Evolutionary conservation across 2,797 vertebrate genomes (phyloP).

Genomic region (Cirrhinus mrigala): DNA sequence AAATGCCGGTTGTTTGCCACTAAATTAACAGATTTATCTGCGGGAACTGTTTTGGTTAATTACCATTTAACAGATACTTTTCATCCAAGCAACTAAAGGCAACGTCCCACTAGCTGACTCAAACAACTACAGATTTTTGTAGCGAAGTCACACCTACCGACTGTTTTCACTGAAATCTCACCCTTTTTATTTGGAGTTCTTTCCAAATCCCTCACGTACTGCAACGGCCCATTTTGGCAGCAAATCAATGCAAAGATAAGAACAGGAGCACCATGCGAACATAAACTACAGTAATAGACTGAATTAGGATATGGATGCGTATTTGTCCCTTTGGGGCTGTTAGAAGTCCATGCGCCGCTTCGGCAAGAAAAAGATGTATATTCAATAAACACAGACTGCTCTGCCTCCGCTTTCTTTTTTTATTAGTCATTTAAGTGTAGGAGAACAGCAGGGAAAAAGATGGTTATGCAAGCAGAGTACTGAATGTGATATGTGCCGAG

Average conservation of each 20-base stretch:
- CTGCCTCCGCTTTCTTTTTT: constrained; percentile 16
- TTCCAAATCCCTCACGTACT: constrained; percentile 10
- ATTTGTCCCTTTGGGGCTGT: constrained; percentile 18
- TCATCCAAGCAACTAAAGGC: constrained; percentile 25
- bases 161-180: constrained; percentile 30
- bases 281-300: constrained; percentile 9
- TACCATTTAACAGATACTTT: constrained; percentile 30
- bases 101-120: constrained; percentile 7
- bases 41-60: constrained; percentile 39
- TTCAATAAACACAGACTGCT: constrained; percentile 40
- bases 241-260: constrained; percentile 20
- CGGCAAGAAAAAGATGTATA: constrained; percentile 26
- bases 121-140: constrained; percentile 15
- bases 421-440: constrained; percentile 25
- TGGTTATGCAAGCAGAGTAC: neutral
- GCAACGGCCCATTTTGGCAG: neutral
- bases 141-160: constrained; percentile 21
- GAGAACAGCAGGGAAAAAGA: neutral
- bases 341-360: neutral
- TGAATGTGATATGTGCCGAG: neutral
- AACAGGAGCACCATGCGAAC: neutral
- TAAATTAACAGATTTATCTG: constrained; percentile 34
- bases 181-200: constrained; percentile 7
- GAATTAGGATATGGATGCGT: constrained; percentile 4
- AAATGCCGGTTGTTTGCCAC: constrained; percentile 23